A percentile compares a stretch with the other conserved stretches of the same genome.
Conservation (phyloP, 2,888 invertebrate species). For the Sympetrum striolatum region DNA sequence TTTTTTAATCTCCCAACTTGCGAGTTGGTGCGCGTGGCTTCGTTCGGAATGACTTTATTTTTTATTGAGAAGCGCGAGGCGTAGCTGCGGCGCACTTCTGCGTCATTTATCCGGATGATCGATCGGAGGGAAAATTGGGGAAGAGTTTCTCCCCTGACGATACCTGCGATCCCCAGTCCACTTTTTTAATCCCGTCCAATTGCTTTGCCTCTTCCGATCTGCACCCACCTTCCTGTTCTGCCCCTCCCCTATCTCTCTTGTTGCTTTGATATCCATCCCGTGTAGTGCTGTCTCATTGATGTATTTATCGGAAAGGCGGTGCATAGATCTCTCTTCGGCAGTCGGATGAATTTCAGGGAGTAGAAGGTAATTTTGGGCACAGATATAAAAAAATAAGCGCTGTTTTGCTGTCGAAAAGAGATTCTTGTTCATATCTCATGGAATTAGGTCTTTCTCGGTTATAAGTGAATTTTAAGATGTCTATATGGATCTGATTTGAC, state of each 20-base stretch:
- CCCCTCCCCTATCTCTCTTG: neutral
- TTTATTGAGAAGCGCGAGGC: neutral
- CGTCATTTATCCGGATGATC: neutral
- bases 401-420: no score
- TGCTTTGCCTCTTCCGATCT: neutral
- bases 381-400: no score
- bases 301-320: no score
- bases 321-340: no score
- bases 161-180: neutral
- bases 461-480: no score
- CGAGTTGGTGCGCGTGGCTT: neutral
- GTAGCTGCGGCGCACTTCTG: neutral
- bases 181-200: neutral
- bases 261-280: neutral
- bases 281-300: neutral
- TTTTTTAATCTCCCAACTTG: neutral
- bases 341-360: no score
- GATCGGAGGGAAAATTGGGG: neutral
- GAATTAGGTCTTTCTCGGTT: no score
- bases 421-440: no score
- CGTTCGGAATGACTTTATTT: neutral
- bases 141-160: neutral
- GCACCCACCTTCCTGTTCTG: neutral
- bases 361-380: no score
- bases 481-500: no score